phyloP scores from a whole-genome alignment of 1,140 invertebrate genomes.

The Drosophila kohkoa region DNA sequence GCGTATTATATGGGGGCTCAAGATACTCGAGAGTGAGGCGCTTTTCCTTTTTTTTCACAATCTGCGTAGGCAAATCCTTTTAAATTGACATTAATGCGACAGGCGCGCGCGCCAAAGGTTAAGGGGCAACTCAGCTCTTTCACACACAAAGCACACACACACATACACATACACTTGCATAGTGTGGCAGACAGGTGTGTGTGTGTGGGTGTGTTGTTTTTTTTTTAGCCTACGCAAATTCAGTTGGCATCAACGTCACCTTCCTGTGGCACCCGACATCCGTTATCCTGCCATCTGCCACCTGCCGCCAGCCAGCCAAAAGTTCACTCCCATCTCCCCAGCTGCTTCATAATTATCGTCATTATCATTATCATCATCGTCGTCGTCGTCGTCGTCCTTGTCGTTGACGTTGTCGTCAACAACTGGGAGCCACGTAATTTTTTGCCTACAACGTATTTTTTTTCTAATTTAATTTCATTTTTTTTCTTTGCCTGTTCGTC shows the following conservation, averaged over 20 bases:
- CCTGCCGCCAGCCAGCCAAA: not conserved
- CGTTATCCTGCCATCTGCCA: conserved; percentile 28
- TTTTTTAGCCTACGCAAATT: conserved; percentile 32
- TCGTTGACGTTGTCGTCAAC: conserved; percentile 31
- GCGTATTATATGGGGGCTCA: conserved; percentile 29
- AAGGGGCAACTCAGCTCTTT: conserved; percentile 25
- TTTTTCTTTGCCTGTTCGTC: conserved; percentile 1
- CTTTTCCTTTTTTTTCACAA: conserved; percentile 10
- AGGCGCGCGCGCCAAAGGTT: conserved; percentile 35
- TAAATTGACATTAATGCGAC: conserved; percentile 59
- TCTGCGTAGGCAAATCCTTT: conserved; percentile 38
- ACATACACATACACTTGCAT: conserved; percentile 7
- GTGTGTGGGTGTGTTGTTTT: not conserved
- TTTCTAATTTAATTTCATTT: conserved; percentile 75
- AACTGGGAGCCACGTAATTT: conserved; percentile 53
- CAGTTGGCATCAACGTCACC: conserved; percentile 31
- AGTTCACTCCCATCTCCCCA: not conserved
- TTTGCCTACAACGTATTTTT: conserved; percentile 64
- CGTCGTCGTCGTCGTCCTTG: conserved; percentile 32
- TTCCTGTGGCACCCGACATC: conserved; percentile 38
- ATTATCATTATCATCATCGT: conserved; percentile 31
- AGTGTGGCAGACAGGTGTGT: not conserved
- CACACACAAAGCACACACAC: conserved; percentile 13
- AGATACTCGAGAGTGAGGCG: conserved; percentile 10
- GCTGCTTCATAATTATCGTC: conserved; percentile 35